Evolutionary conservation across 2,888 invertebrate species (phyloP), one percentile per base, ranked within the genome.

Genomic region (Limnephilus rhombicus): DNA sequence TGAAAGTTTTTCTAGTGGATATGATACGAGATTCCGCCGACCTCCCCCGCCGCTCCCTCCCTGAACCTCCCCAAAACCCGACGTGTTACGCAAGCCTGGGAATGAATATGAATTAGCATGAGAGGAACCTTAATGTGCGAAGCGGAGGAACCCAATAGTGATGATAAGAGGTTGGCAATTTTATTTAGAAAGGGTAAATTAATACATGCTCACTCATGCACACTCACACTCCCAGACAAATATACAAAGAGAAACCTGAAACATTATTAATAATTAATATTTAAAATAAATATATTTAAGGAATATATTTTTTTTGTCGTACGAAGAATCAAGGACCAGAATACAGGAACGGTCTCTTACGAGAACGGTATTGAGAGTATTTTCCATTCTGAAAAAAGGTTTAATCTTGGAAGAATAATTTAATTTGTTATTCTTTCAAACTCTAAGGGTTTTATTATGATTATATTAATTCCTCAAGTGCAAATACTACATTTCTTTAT

Each of bases 111-210:
- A 68, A 68, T 68, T 68, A 68, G 24, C 68, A 68, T 68, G 68
- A 68, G 68, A 68, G 68, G 68, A 68, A 68, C 68, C 68, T 68
- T 68, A 68, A n/a, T 68, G 68, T 68, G 68, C 68, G 68, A 68
- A 68, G 68, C 68, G 68, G 68, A 68, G 68, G 68, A 68, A 68
- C n/a, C 68, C 24, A 68, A 68, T 68, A 68, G 68, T 68, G 68
- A 68, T 68, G 24, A 68, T 68, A 68, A 68, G 68, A 68, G 68
- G 68, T 68, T 68, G 68, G 68, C 68, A 68, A 68, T n/a, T 68
- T 68, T 68, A 68, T 68, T 68, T 68, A 68, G 68, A 68, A 68
- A 68, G 68, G 68, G 68, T 68, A 68, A 68, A 68, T 68, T 68
- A 68, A 68, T 68, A 68, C 68, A n/a, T 1, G 24, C 68, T 4